phyloP scores from a whole-genome alignment of 2,113 vertebrate genomes.

The Pipa parva region DNA sequence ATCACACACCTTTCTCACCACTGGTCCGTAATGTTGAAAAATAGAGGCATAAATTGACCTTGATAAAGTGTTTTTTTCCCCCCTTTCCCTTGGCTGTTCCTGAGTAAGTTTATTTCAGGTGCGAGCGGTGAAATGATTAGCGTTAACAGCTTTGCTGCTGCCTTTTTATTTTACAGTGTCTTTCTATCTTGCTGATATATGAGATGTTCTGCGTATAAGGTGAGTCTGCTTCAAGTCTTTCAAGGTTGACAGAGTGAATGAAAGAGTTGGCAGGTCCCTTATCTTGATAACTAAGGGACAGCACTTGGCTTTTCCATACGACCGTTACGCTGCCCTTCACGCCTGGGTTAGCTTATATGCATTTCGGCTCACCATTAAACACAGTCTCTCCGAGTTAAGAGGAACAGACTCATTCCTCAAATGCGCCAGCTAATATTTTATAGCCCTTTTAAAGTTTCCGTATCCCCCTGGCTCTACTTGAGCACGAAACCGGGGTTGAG shows the following conservation, averaged over 20 bases:
- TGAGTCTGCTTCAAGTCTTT: conserved; percentile 92
- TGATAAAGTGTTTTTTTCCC: conserved; percentile 81
- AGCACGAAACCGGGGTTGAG: conserved; percentile 66
- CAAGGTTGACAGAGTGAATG: conserved; percentile 99
- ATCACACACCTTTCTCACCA: conserved; percentile 68
- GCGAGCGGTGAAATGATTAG: conserved; percentile 75
- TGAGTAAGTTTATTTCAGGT: conserved; percentile 76
- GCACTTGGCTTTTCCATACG: conserved; percentile 74
- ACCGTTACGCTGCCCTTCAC: conserved; percentile 97
- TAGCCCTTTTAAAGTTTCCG: conserved; percentile 90
- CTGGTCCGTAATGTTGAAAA: conserved; percentile 72
- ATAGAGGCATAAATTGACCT: conserved; percentile 81
- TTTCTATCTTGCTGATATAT: conserved; percentile 99
- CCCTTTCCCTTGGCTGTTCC: conserved; percentile 66
- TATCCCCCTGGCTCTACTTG: conserved; percentile 78
- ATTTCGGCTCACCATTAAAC: conserved; percentile 95
- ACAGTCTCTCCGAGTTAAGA: conserved; percentile 82
- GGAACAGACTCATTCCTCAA: conserved; percentile 96
- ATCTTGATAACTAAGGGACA: conserved; percentile 88
- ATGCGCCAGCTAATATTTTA: conserved; percentile 91
- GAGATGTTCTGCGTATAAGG: conserved; percentile 95
- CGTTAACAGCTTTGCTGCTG: conserved; percentile 73
- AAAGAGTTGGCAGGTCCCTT: conserved; percentile 99
- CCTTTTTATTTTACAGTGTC: conserved; percentile 83
- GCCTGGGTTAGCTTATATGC: conserved; percentile 97